Conservation (phyloP, 1,140 invertebrate species). For the Platyscapa corneri region DNA sequence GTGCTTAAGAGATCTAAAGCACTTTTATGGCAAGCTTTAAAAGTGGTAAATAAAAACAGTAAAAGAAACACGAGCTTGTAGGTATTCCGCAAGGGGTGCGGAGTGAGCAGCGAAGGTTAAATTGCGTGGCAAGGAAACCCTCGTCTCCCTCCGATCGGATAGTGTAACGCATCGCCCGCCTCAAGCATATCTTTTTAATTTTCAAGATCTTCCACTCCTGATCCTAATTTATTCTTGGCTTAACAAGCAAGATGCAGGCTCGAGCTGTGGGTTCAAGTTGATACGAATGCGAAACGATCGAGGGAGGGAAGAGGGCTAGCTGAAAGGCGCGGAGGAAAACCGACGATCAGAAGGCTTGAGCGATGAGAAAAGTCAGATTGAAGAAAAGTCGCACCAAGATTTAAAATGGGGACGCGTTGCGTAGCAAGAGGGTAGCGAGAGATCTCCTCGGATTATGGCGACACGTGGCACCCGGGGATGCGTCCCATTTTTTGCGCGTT, state of each 20-base stretch:
- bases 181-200: not conserved
- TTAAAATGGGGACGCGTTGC: too few relatives aligned
- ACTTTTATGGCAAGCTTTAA: conserved; percentile 10
- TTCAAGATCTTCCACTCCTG: not conserved
- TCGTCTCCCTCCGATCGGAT: not conserved
- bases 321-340: not conserved
- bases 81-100: not conserved
- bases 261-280: not conserved
- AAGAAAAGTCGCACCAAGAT: not conserved
- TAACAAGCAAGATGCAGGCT: not conserved
- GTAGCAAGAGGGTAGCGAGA: not conserved
- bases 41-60: conserved; percentile 16
- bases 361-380: not conserved
- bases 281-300: not conserved
- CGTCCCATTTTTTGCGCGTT: not conserved
- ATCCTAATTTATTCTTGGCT: not conserved
- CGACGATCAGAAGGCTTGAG: not conserved
- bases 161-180: not conserved
- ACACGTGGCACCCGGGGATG: not conserved
- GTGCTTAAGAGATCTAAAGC: conserved; percentile 2
- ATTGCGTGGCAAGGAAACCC: not conserved
- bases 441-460: not conserved
- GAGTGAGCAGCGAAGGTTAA: not conserved
- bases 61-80: not conserved
- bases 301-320: not conserved